A percentile compares a stretch with the other conserved stretches of the same genome.
These are phyloP conservation scores for Ochotona curzoniae DNA, from an alignment of 2,113 vertebrate genomes.

Conservation along the genomic window DNA sequence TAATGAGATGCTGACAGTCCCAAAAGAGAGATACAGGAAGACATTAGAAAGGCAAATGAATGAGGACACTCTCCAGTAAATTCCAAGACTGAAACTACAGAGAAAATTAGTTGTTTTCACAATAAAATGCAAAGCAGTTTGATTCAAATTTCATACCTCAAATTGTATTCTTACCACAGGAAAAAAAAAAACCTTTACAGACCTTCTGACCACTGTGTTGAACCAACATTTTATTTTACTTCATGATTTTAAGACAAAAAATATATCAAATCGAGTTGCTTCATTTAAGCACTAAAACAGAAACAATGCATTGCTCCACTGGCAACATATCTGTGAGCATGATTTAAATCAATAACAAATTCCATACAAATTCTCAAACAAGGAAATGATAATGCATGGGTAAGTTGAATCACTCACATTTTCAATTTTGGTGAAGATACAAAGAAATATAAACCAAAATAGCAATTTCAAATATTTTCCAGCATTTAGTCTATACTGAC, in stretches of 20 bases:
- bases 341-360: not conserved
- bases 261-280: not conserved
- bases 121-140: not conserved
- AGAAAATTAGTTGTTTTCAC: not conserved
- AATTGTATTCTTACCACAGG: not conserved
- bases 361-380: not conserved
- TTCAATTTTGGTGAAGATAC: not conserved
- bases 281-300: not conserved
- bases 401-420: not conserved
- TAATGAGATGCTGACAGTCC: slow-evolving; percentile 51
- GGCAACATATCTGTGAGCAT: not conserved
- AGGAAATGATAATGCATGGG: not conserved
- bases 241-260: slow-evolving; percentile 23
- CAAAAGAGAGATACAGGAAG: slow-evolving; percentile 55
- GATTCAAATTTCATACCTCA: not conserved
- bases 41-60: slow-evolving; percentile 71
- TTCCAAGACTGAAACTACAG: not conserved
- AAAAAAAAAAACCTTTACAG: not conserved
- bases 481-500: not conserved
- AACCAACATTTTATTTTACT: not conserved
- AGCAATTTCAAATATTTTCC: not conserved
- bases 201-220: not conserved
- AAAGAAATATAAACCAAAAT: not conserved
- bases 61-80: not conserved
- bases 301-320: not conserved